Evolutionary conservation across 2,113 vertebrate genomes (phyloP).

Genomic region (Saimiri boliviensis): DNA sequence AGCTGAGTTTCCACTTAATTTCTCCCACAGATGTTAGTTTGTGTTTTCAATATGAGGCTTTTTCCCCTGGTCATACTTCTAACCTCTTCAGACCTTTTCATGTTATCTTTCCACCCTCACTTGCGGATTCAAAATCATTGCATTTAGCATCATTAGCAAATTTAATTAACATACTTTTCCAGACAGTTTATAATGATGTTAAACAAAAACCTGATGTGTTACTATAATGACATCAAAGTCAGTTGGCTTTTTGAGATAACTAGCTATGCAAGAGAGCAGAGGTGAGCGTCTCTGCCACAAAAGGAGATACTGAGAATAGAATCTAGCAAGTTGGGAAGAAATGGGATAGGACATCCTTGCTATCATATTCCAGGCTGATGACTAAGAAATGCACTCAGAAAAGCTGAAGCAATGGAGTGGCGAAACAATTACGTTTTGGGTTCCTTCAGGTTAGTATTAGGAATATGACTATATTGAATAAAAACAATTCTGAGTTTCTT

Average conservation of each 20-base stretch:
- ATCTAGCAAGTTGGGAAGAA: neutral
- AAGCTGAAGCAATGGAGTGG: neutral
- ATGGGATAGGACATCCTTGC: neutral
- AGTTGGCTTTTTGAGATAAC: neutral
- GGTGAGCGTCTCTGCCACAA: neutral
- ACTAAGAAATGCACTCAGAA: neutral
- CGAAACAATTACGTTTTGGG: neutral
- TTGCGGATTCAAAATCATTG: neutral
- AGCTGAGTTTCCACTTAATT: neutral
- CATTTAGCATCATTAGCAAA: neutral
- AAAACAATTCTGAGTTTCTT: neutral
- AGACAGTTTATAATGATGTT: neutral
- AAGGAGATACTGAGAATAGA: neutral
- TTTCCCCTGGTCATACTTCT: neutral
- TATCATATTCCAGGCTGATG: neutral
- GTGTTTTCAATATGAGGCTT: neutral
- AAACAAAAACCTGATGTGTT: neutral
- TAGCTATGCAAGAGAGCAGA: neutral
- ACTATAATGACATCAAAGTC: neutral
- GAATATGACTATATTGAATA: neutral
- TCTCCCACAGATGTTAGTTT: neutral
- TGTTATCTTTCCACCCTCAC: neutral
- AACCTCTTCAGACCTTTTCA: neutral
- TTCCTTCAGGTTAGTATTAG: neutral
- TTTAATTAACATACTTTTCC: conserved; percentile 36